Percentiles rank a stretch among this genome's conserved stretches.
Conservation (phyloP, 2,888 invertebrate species). For the Sminthurides aquaticus region DNA sequence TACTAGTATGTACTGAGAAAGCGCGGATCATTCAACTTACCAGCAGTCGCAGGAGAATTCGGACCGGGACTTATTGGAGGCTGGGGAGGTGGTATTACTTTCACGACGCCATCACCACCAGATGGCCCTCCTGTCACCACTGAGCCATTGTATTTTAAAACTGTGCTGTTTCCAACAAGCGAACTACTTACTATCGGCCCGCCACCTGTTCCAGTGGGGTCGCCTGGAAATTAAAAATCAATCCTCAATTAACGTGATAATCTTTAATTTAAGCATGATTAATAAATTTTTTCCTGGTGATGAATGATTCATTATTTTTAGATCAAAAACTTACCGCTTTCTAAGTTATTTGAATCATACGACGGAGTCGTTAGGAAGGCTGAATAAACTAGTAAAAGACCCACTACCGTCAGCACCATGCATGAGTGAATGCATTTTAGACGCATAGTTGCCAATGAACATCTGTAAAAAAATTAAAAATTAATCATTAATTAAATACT, state of each 20-base stretch:
- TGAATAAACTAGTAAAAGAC: constrained; percentile 42
- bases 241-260: background rate
- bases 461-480: constrained; percentile 32
- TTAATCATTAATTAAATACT: too few relatives aligned
- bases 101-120: background rate
- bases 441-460: constrained; percentile 42
- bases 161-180: background rate
- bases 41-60: background rate
- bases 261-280: background rate
- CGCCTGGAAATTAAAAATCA: background rate
- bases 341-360: constrained; percentile 34
- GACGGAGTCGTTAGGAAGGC: constrained; percentile 42
- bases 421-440: constrained; percentile 42
- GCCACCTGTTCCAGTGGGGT: background rate
- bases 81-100: background rate
- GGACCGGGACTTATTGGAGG: constrained; percentile 4
- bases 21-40: background rate
- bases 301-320: background rate
- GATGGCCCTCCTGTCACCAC: background rate
- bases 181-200: background rate
- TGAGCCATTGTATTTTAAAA: background rate
- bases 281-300: background rate
- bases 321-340: constrained; percentile 14
- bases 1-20: too few relatives aligned
- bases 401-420: constrained; percentile 43